Evolutionary conservation across 2,113 vertebrate species (phyloP), one percentile per base, ranked within the genome.

Genomic region (Phoenicopterus ruber): DNA sequence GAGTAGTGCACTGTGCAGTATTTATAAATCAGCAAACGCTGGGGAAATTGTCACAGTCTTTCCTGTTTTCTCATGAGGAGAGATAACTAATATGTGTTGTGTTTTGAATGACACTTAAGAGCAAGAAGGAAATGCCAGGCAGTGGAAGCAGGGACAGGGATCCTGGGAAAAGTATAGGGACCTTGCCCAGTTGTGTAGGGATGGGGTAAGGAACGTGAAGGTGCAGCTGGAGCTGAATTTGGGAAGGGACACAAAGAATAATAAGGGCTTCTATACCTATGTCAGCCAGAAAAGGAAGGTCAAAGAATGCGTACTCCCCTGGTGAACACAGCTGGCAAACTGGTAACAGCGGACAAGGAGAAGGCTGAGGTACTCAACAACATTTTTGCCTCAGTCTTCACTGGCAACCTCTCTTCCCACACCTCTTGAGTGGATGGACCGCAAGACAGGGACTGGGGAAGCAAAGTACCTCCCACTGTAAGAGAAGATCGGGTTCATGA

Each of bases 351-450:
- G 32, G 17, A 80, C 6, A 6, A 52, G 28, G 19, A 54, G 49
- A 29, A n/a, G 25, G 32, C 11, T n/a, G 32, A 81, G 25, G 25
- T 29, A 46, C 10, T 80, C 26, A 36, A 47, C 9, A 4, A 38
- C 13, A 17, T 17, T 46, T 16, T 46, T 46, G 17, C 46, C 46
- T 46, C 15, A 18, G 46, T 46, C 46, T 46, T 11, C 20, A 73
- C 49, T 42, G 25, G 25, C 17, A 69, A 5, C 10, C 7, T 13
- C 42, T 49, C 31, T 73, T 82, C 28, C 17, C 28, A 46, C 7
- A 29, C 5, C 24, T 61, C n/a, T 71, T 1, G 1, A 50, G 6
- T 11, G 14, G 14, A 71, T 1, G 36, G 13, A 89, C 9, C 2
- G 1, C 28, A 66, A 49, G 40, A 11, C 11, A 20, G 9, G 15